Conservation (phyloP, 2,113 vertebrate genomes). For the Chrysochloris asiatica region DNA sequence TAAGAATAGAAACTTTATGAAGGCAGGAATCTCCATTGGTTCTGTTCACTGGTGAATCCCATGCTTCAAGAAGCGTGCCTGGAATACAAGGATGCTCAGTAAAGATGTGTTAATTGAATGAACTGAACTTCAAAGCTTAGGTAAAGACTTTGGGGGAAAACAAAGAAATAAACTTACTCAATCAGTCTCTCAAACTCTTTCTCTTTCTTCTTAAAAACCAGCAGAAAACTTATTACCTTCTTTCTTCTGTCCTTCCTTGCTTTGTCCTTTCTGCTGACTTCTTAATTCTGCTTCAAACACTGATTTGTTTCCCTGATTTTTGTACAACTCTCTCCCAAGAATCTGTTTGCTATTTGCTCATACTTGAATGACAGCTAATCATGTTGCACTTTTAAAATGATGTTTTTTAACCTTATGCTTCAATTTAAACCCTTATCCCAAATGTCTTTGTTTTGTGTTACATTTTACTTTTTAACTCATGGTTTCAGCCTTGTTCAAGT, state of each 20-base stretch:
- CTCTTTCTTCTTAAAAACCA: too few relatives aligned
- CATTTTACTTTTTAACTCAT: constrained; percentile 57
- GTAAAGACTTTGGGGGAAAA: neutral
- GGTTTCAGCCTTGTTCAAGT: constrained; percentile 63
- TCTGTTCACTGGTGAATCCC: neutral
- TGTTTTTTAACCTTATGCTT: neutral
- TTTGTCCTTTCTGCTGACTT: neutral
- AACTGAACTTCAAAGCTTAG: neutral
- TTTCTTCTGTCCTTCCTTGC: neutral
- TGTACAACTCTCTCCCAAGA: neutral
- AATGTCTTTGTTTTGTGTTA: neutral
- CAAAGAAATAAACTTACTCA: neutral
- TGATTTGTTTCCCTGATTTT: too few relatives aligned
- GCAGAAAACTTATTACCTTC: neutral
- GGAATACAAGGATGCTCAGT: neutral
- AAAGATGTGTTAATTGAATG: fast-evolving
- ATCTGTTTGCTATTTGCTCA: neutral
- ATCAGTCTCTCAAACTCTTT: fast-evolving
- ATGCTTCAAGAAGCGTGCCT: fast-evolving
- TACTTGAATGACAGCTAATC: neutral
- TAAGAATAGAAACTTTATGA: neutral
- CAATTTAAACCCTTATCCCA: neutral
- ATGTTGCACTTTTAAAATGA: neutral
- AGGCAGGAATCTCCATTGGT: neutral
- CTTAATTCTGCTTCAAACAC: neutral